Percentiles rank a stretch among this genome's conserved stretches.
phyloP scores from a whole-genome alignment of 1,140 invertebrate species.

The Tachypleus tridentatus region DNA sequence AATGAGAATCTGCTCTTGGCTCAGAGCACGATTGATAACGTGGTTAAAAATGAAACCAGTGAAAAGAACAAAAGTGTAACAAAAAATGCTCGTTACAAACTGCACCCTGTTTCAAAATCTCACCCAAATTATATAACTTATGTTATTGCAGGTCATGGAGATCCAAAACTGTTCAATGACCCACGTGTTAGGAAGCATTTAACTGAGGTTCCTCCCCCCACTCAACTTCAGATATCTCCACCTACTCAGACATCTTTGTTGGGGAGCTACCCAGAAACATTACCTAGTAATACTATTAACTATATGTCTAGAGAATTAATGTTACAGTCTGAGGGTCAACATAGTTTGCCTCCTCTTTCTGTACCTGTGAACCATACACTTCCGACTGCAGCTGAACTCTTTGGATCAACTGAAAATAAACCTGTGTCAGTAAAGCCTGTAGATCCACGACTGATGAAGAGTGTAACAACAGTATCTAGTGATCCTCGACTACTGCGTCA shows the following conservation, averaged over 20 bases:
- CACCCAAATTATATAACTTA: constrained; percentile 21
- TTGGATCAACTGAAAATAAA: background rate
- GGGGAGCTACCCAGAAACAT: constrained; percentile 12
- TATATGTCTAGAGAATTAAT: background rate
- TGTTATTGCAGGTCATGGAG: constrained; percentile 13
- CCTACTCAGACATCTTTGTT: background rate
- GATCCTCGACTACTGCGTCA: background rate
- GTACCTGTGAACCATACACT: too few relatives aligned
- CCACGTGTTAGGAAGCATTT: constrained; percentile 19
- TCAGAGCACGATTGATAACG: background rate
- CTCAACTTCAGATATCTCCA: constrained; percentile 6
- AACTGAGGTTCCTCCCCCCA: constrained; percentile 9
- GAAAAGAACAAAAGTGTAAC: background rate
- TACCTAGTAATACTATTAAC: background rate
- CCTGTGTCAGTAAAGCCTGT: background rate
- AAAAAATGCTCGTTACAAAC: constrained; percentile 13
- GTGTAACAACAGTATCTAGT: background rate
- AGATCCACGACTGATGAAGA: background rate
- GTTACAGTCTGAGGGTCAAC: background rate
- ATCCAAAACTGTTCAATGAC: constrained; percentile 21
- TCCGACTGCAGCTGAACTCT: background rate
- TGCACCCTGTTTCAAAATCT: constrained; percentile 8
- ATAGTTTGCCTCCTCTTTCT: background rate
- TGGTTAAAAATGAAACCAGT: background rate
- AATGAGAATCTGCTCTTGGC: background rate